Percentiles rank a stretch among this genome's conserved stretches.
phyloP scores from a whole-genome alignment of 1,140 invertebrate genomes.

The Leptopilina clavipes region DNA sequence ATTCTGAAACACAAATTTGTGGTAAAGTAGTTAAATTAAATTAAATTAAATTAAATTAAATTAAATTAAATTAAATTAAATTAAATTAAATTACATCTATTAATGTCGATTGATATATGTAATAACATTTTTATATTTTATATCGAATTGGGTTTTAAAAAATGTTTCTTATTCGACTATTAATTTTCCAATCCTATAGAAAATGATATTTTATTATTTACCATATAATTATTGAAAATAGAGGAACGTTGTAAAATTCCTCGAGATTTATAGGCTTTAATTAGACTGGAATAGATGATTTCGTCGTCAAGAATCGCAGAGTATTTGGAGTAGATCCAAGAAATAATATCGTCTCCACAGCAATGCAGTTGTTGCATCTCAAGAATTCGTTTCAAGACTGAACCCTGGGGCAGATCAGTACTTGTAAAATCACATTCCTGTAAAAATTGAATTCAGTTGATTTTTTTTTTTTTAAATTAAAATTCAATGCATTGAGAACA shows the following conservation, averaged over 20 bases:
- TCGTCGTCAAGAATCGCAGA: constrained; percentile 58
- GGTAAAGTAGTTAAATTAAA: too few species aligned
- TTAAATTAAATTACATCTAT: too few species aligned
- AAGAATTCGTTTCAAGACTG: constrained; percentile 66
- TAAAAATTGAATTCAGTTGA: constrained; percentile 48
- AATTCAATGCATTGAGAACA: too few species aligned
- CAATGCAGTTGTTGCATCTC: constrained; percentile 65
- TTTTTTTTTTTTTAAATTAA: too few species aligned
- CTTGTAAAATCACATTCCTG: constrained; percentile 60
- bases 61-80: too few species aligned
- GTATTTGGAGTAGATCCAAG: constrained; percentile 62
- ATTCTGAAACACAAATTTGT: constrained; percentile 40
- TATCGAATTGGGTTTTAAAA: too few species aligned
- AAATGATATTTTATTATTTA: too few species aligned
- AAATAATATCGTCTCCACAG: constrained; percentile 58
- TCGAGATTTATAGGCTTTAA: constrained; percentile 46
- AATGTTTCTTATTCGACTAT: too few species aligned
- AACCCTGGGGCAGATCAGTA: constrained; percentile 55
- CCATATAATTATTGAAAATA: constrained; percentile 35
- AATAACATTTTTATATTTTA: too few species aligned
- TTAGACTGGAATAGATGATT: constrained; percentile 60
- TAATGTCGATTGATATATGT: too few species aligned
- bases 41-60: too few species aligned
- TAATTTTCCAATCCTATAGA: too few species aligned
- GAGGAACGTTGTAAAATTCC: background rate